A percentile compares a stretch with the other conserved stretches of the same genome.
phyloP scores from a whole-genome alignment of 2,888 invertebrate genomes.

The Apomyelois bistriatella region DNA sequence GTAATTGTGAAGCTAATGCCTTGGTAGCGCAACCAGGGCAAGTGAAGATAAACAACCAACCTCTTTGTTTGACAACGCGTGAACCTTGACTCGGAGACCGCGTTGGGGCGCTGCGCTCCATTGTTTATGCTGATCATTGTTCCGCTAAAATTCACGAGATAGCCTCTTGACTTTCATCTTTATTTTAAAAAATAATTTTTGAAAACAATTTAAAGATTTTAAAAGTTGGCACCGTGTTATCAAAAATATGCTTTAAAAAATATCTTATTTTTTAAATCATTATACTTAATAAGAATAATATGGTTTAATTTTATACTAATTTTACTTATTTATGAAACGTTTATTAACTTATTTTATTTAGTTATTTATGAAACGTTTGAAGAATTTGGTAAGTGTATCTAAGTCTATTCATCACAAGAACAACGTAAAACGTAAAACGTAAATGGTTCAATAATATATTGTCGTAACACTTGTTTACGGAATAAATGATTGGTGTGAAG shows the following conservation, averaged over 20 bases:
- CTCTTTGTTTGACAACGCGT: constrained; percentile 13
- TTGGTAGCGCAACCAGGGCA: constrained; percentile 6
- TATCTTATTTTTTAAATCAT: too few species aligned
- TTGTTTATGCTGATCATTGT: constrained; percentile 14
- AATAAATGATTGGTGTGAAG: neutral
- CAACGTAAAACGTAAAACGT: too few species aligned
- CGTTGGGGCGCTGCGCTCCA: constrained; percentile 2
- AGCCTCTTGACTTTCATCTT: neutral
- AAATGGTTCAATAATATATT: neutral
- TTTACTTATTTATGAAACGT: too few species aligned
- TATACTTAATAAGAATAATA: too few species aligned
- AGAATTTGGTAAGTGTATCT: too few species aligned
- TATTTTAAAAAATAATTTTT: neutral
- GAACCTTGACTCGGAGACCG: constrained; percentile 12
- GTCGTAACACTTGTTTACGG: neutral
- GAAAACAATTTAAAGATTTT: too few species aligned
- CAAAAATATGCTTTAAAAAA: too few species aligned
- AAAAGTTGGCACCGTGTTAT: too few species aligned
- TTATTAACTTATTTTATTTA: too few species aligned
- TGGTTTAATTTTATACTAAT: too few species aligned
- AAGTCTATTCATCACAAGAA: too few species aligned
- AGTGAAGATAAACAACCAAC: constrained; percentile 1
- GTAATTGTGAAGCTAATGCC: neutral
- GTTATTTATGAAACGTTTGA: too few species aligned
- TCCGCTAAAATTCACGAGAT: constrained; percentile 4